Conservation (phyloP, 2,797 vertebrate genomes). For the Malurus leucopterus region DNA sequence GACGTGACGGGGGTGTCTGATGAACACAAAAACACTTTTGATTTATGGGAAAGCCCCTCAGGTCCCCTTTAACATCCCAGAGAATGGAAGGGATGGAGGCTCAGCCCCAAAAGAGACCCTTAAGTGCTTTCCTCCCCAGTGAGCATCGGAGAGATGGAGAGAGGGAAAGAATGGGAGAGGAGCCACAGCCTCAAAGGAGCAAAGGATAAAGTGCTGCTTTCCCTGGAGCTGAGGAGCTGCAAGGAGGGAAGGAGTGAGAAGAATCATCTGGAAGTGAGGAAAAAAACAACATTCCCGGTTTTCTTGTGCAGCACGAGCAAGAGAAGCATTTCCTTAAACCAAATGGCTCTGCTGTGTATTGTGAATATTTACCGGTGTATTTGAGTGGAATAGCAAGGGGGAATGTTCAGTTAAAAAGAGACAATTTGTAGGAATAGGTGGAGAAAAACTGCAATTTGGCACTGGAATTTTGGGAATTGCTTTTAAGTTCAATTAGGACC, state of each 20-base stretch:
- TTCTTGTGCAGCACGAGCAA: background rate
- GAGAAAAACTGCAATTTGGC: background rate
- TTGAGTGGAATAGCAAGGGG: background rate
- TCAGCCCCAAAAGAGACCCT: conserved; percentile 33
- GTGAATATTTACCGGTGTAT: background rate
- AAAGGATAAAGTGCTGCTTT: conserved; percentile 12
- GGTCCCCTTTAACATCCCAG: conserved; percentile 7
- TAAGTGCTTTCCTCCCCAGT: conserved; percentile 46
- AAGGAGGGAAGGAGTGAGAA: background rate
- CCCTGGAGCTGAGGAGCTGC: background rate
- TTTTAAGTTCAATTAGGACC: background rate
- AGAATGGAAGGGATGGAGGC: background rate
- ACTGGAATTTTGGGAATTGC: background rate
- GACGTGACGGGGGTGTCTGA: background rate
- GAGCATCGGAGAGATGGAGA: conserved; percentile 18
- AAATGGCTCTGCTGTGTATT: background rate
- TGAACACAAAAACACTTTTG: conserved; percentile 31
- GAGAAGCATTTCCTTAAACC: rapidly evolving
- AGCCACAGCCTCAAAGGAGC: conserved; percentile 11
- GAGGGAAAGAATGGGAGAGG: conserved; percentile 17
- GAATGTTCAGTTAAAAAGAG: background rate
- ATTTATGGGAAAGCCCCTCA: conserved; percentile 32
- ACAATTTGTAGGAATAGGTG: background rate
- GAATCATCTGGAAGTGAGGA: background rate
- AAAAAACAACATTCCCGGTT: background rate